Percentiles rank a stretch among this genome's conserved stretches.
These are phyloP conservation scores for Pocillopora verrucosa DNA, from an alignment of 64 coral and sea anemone species.

Conservation along the genomic window DNA sequence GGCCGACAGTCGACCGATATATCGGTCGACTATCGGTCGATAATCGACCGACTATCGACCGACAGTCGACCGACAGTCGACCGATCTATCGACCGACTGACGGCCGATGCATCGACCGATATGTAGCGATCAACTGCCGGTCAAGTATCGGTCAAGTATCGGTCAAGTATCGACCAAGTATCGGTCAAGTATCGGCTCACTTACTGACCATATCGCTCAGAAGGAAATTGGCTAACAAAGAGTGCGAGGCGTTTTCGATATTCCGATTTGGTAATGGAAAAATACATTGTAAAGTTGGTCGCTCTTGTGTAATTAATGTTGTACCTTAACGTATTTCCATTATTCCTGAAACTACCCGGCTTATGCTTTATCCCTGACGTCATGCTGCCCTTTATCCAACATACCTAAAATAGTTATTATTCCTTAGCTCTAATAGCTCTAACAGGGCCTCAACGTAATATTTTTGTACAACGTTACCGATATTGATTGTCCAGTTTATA, in stretches of 20 bases:
- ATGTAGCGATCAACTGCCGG: background rate
- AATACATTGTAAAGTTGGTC: no score
- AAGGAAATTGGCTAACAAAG: no score
- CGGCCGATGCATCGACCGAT: background rate
- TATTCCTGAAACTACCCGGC: background rate
- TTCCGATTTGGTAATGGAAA: no score
- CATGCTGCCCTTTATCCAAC: slow-evolving; percentile 5
- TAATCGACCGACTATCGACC: background rate
- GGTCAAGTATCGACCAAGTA: background rate
- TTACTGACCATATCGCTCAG: no score
- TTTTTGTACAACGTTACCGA: background rate
- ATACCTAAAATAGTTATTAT: slow-evolving; percentile 18
- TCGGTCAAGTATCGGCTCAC: background rate
- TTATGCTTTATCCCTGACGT: slow-evolving; percentile 3
- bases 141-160: background rate
- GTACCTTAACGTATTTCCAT: no score
- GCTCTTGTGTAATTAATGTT: no score
- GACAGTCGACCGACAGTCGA: background rate
- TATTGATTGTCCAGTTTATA: background rate
- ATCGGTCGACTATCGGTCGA: no score
- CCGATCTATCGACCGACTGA: no score
- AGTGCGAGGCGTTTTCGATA: no score
- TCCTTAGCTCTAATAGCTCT: slow-evolving; percentile 20
- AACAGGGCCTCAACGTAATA: background rate
- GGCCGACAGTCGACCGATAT: background rate